A percentile compares a stretch with the other conserved stretches of the same genome.
phyloP scores from a whole-genome alignment of 2,888 invertebrate genomes.

The Lottia gigantea region DNA sequence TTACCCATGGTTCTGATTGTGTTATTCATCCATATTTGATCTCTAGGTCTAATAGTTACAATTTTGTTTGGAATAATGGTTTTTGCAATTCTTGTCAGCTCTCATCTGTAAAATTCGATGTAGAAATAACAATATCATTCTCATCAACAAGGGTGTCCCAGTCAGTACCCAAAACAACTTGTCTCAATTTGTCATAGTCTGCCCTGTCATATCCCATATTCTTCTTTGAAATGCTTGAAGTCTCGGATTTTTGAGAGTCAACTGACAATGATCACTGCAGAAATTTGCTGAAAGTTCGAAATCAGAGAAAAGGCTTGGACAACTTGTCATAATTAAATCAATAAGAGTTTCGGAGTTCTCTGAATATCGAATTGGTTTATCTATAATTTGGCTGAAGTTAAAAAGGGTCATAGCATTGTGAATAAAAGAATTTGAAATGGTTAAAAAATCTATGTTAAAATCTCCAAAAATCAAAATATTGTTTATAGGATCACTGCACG shows the following conservation, averaged over 20 bases:
- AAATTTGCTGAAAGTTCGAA: neutral
- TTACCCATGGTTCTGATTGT: neutral
- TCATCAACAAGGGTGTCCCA: neutral
- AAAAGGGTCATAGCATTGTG: too few relatives aligned
- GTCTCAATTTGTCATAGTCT: neutral
- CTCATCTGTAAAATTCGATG: neutral
- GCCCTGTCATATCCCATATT: neutral
- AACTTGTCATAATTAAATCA: too few relatives aligned
- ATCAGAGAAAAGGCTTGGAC: too few relatives aligned
- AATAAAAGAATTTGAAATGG: too few relatives aligned
- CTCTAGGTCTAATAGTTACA: neutral
- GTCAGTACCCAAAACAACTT: neutral
- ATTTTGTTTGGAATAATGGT: neutral
- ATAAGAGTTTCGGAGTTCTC: too few relatives aligned
- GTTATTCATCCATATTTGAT: slow-evolving; percentile 1
- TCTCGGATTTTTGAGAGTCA: neutral
- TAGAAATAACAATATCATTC: neutral
- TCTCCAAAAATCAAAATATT: too few relatives aligned
- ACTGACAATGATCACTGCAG: slow-evolving; percentile 1
- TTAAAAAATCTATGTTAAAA: too few relatives aligned
- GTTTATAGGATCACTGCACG: too few relatives aligned
- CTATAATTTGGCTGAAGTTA: too few relatives aligned
- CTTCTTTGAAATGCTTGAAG: neutral
- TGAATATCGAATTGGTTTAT: too few relatives aligned
- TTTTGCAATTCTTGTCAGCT: neutral